These are phyloP conservation scores for Synergus itoensis DNA, from an alignment of 2,888 invertebrate species.

Conservation along the genomic window DNA sequence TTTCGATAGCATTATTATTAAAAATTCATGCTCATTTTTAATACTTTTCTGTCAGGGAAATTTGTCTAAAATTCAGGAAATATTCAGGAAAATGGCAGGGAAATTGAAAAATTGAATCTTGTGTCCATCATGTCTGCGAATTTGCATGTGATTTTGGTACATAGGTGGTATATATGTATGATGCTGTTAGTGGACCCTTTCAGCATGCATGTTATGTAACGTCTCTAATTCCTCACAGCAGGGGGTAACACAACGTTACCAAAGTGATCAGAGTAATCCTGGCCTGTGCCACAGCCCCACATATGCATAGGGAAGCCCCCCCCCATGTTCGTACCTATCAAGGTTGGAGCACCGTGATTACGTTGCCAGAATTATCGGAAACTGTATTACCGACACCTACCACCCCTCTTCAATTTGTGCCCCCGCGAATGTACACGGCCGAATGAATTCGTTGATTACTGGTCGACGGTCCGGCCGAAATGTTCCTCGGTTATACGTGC, in stretches of 20 bases:
- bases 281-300: conserved; percentile 44
- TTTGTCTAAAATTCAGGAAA: no score
- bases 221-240: conserved; percentile 63
- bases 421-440: conserved; percentile 21
- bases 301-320: conserved; percentile 51
- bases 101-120: no score
- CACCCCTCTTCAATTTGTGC: conserved; percentile 40
- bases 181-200: conserved; percentile 37
- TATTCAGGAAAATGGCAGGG: no score
- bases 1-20: no score
- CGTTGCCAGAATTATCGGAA: conserved; percentile 68
- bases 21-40: no score
- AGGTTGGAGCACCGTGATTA: conserved; percentile 57
- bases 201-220: conserved; percentile 57
- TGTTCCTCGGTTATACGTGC: conserved; percentile 6
- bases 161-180: background rate
- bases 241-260: conserved; percentile 54
- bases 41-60: no score
- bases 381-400: conserved; percentile 68
- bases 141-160: background rate
- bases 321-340: conserved; percentile 43
- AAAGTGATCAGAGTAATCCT: conserved; percentile 54
- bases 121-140: no score
- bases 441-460: conserved; percentile 36
- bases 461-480: conserved; percentile 7